phyloP scores from a whole-genome alignment of 1,140 invertebrate genomes.

The Drosophila sechellia region DNA sequence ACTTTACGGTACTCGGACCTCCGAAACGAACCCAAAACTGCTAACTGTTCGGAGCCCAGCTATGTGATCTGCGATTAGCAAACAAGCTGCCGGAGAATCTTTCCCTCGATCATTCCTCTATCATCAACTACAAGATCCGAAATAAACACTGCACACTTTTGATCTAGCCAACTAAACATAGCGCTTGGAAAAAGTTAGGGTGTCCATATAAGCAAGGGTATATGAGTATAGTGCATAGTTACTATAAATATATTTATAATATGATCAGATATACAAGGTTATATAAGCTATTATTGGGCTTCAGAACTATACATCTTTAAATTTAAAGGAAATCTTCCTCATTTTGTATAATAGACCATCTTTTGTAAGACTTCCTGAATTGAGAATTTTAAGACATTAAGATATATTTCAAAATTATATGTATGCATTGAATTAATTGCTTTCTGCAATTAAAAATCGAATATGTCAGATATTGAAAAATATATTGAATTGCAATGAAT shows the following conservation, averaged over 20 bases:
- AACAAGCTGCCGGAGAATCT: constrained; percentile 58
- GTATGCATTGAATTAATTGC: background rate
- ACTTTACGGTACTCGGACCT: constrained; percentile 72
- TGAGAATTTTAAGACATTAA: background rate
- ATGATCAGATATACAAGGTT: too few relatives aligned
- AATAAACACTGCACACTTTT: constrained; percentile 51
- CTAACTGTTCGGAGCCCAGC: constrained; percentile 66
- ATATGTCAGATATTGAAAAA: background rate
- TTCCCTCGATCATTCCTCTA: constrained; percentile 17
- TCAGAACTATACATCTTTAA: too few relatives aligned
- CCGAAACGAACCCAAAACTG: constrained; percentile 48
- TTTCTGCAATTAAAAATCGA: background rate
- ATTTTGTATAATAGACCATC: too few relatives aligned
- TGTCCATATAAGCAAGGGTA: background rate
- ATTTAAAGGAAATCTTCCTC: too few relatives aligned
- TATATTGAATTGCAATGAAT: background rate
- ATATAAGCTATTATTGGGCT: too few relatives aligned
- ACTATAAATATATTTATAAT: too few relatives aligned
- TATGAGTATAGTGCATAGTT: too few relatives aligned
- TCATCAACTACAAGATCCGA: constrained; percentile 64
- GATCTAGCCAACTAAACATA: constrained; percentile 45
- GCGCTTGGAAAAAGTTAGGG: constrained; percentile 1
- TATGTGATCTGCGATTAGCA: constrained; percentile 73
- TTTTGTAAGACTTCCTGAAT: too few relatives aligned
- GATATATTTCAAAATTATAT: background rate